Percentiles rank a stretch among this genome's conserved stretches.
Conservation (phyloP, 2,797 vertebrate genomes). For the Myotis findleyi region DNA sequence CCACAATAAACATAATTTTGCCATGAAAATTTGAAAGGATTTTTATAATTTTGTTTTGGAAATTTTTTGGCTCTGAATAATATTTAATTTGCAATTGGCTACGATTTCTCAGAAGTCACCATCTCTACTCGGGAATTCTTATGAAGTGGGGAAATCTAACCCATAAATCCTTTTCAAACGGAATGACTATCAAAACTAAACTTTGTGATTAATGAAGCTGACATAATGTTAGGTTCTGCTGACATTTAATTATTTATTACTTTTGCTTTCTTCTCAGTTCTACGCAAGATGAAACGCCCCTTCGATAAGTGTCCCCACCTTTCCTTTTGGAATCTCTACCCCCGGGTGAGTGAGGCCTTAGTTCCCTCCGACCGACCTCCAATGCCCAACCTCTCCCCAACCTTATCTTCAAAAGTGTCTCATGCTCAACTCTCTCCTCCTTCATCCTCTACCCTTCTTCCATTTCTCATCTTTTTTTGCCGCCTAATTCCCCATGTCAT, state of each 20-base stretch:
- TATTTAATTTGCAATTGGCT: constrained; percentile 35
- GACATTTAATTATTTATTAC: constrained; percentile 45
- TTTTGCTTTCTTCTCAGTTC: neutral
- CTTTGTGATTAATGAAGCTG: constrained; percentile 54
- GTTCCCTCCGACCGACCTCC: neutral
- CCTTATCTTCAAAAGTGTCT: neutral
- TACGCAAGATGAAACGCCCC: neutral
- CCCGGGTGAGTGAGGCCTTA: neutral
- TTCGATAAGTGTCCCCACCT: neutral
- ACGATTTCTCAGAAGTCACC: neutral
- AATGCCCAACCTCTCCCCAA: neutral
- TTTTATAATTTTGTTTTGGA: constrained; percentile 53
- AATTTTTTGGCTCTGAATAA: constrained; percentile 49
- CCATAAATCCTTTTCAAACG: constrained; percentile 58
- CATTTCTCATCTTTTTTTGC: constrained; percentile 24
- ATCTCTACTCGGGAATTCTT: constrained; percentile 42
- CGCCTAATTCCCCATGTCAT: neutral
- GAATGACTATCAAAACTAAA: constrained; percentile 64
- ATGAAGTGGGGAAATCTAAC: constrained; percentile 55
- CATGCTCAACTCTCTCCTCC: neutral
- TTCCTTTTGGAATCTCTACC: neutral
- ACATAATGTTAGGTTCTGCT: constrained; percentile 27
- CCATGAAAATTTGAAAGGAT: neutral
- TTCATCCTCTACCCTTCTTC: neutral
- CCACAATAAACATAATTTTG: constrained; percentile 39